Conservation (phyloP, 2,888 invertebrate genomes). For the Malthinus flaveolus region DNA sequence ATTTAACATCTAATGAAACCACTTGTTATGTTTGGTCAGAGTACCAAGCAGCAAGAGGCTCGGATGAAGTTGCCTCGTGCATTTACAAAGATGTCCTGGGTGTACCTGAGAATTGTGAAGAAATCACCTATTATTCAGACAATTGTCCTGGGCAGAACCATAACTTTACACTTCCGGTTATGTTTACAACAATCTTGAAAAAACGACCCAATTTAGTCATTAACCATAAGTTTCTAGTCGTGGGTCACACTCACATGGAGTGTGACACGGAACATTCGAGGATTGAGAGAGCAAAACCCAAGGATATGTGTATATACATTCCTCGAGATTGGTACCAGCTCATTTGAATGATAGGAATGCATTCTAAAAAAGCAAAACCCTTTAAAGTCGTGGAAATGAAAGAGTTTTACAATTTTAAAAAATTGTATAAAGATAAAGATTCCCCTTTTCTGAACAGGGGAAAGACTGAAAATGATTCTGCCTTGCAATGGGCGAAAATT, state of each 20-base stretch:
- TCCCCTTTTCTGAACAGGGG: no score
- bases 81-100: neutral
- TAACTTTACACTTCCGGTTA: neutral
- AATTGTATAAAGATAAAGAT: no score
- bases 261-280: neutral
- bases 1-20: neutral
- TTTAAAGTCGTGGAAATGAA: no score
- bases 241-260: constrained; percentile 1
- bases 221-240: neutral
- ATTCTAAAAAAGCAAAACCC: neutral
- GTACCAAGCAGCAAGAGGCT: constrained; percentile 1
- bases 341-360: neutral
- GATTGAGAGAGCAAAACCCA: neutral
- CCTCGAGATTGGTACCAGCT: neutral
- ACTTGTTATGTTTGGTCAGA: constrained; percentile 2
- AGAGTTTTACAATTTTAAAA: no score
- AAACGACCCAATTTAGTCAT: neutral
- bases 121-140: neutral
- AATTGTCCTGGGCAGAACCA: neutral
- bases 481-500: no score
- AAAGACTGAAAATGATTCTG: no score
- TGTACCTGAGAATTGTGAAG: neutral
- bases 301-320: neutral
- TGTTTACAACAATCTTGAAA: no score
- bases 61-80: neutral